A percentile compares a stretch with the other conserved stretches of the same genome.
phyloP scores from a whole-genome alignment of 1,140 invertebrate species.

The Reticulitermes speratus region DNA sequence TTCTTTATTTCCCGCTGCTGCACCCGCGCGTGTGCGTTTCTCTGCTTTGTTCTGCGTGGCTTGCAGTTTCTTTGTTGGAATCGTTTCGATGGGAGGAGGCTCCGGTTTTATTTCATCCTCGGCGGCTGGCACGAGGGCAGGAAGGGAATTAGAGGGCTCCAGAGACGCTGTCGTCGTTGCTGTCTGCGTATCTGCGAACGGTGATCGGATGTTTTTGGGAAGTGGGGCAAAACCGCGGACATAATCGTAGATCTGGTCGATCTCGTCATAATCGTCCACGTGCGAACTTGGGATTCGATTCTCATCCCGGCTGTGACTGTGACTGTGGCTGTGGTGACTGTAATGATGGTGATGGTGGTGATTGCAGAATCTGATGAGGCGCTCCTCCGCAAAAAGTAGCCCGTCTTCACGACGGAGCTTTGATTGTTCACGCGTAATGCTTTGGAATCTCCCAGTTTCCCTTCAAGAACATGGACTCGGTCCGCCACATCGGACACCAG shows the following conservation, averaged over 20 bases:
- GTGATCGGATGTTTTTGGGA: constrained; percentile 74
- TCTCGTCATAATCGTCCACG: constrained; percentile 88
- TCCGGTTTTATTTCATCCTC: constrained; percentile 66
- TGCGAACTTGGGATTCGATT: constrained; percentile 46
- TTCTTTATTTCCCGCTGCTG: constrained; percentile 55
- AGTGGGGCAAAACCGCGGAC: constrained; percentile 87
- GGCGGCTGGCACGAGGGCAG: constrained; percentile 41
- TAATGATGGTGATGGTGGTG: constrained; percentile 37
- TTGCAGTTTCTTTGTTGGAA: constrained; percentile 74
- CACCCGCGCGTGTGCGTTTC: not conserved
- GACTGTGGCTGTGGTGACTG: constrained; percentile 28
- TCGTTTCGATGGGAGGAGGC: constrained; percentile 87
- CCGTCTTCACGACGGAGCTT: constrained; percentile 44
- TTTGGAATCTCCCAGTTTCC: constrained; percentile 68
- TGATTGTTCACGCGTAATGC: constrained; percentile 50
- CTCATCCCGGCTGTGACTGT: constrained; percentile 37
- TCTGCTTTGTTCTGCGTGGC: constrained; percentile 3
- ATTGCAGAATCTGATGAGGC: constrained; percentile 70
- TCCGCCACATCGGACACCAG: constrained; percentile 81
- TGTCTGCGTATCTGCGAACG: constrained; percentile 52
- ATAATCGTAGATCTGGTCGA: constrained; percentile 96
- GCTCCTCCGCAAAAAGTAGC: constrained; percentile 66
- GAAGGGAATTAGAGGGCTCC: constrained; percentile 34
- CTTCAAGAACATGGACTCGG: constrained; percentile 73
- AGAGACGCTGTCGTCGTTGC: constrained; percentile 47